phyloP scores from a whole-genome alignment of 2,888 invertebrate species.

The Lamellibrachia satsuma region DNA sequence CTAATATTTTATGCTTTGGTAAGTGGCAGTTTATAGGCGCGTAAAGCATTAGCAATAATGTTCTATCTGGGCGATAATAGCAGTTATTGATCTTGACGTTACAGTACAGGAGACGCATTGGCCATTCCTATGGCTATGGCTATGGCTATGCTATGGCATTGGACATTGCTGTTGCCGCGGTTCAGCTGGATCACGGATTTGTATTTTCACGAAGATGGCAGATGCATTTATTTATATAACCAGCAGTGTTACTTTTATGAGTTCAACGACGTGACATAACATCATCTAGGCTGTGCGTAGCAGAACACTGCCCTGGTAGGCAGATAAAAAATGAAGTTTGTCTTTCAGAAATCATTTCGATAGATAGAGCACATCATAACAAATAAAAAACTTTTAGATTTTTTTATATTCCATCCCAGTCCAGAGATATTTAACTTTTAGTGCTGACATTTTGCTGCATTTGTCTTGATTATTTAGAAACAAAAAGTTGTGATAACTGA shows the following conservation, averaged over 20 bases:
- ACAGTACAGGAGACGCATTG: neutral
- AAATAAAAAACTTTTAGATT: no score
- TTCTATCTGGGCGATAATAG: neutral
- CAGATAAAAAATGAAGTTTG: no score
- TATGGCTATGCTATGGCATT: no score
- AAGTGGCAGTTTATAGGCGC: neutral
- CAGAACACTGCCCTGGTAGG: no score
- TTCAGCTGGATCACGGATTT: neutral
- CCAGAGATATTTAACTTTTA: no score
- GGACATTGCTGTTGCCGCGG: neutral
- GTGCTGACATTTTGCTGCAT: no score
- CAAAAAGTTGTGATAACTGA: no score
- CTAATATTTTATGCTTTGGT: neutral
- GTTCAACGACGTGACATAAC: neutral
- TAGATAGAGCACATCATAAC: no score
- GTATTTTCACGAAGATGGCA: neutral
- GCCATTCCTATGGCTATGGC: neutral
- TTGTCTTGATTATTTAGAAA: no score
- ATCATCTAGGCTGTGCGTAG: neutral
- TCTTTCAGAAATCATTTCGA: no score
- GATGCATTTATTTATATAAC: neutral
- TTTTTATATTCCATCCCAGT: no score
- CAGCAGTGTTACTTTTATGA: neutral
- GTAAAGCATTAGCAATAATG: neutral
- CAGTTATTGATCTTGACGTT: conserved; percentile 12